These are phyloP conservation scores for Planiliza haematocheilus DNA, from an alignment of 2,113 vertebrate genomes.

Conservation along the genomic window DNA sequence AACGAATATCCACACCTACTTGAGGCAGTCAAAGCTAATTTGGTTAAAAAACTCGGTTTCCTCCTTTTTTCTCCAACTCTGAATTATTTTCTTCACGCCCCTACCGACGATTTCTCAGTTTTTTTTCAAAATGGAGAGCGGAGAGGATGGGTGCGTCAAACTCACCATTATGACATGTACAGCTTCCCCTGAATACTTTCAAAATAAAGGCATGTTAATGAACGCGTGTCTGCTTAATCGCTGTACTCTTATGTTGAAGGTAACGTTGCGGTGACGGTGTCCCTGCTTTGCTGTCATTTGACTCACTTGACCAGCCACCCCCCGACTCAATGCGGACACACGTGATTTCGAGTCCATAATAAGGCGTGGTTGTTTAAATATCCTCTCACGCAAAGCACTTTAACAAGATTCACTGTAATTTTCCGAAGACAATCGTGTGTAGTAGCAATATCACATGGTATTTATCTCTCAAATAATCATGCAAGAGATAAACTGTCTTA, in stretches of 20 bases:
- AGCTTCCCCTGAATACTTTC: not conserved
- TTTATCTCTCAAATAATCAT: no score
- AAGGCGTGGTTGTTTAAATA: conserved; percentile 51
- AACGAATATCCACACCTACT: not conserved
- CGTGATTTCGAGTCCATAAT: conserved; percentile 12
- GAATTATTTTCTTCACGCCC: conserved; percentile 37
- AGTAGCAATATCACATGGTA: not conserved
- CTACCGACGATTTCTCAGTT: conserved; percentile 13
- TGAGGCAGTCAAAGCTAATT: conserved; percentile 1
- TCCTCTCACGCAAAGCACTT: conserved; percentile 18
- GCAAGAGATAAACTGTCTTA: not conserved
- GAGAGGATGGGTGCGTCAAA: not conserved
- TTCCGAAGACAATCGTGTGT: not conserved
- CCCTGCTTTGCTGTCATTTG: not conserved
- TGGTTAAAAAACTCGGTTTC: not conserved
- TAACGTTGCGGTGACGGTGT: accelerated
- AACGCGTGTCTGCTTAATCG: not conserved
- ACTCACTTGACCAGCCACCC: not conserved
- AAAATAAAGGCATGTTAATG: conserved; percentile 15
- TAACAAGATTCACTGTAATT: not conserved
- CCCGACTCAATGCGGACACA: not conserved
- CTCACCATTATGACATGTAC: accelerated
- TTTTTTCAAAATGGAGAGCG: conserved; percentile 42
- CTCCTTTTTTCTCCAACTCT: not conserved
- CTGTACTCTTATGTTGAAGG: conserved; percentile 21